phyloP scores from a whole-genome alignment of 2,797 vertebrate species.

The Apodemus agrarius region DNA sequence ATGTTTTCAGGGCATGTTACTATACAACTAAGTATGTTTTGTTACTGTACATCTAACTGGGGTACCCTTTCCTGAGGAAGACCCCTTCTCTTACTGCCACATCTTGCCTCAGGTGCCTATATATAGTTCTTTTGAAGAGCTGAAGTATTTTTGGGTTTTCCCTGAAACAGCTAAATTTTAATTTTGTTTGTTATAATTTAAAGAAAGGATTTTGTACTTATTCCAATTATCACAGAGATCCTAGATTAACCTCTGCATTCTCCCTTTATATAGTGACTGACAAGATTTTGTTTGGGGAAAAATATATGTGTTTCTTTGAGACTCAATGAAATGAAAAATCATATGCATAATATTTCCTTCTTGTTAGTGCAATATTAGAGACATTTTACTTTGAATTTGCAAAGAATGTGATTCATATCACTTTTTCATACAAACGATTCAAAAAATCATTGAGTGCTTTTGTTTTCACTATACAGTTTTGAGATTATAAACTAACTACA shows the following conservation, averaged over 20 bases:
- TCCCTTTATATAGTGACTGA: conserved; percentile 51
- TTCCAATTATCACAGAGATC: conserved; percentile 38
- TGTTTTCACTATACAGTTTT: not conserved
- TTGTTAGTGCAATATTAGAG: no score
- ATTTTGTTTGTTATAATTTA: conserved; percentile 16
- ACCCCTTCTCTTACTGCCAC: not conserved
- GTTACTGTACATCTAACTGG: not conserved
- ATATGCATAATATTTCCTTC: conserved; percentile 39
- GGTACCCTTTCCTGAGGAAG: no score
- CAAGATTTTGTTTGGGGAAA: not conserved
- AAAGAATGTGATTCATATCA: no score
- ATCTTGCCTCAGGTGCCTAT: no score
- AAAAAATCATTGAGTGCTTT: conserved; percentile 49
- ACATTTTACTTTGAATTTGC: no score
- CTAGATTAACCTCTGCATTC: conserved; percentile 54
- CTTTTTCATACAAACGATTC: conserved; percentile 60
- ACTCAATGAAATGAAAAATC: not conserved
- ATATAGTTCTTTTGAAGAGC: not conserved
- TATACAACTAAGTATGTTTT: no score
- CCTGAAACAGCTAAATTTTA: conserved; percentile 54
- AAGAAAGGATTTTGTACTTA: conserved; percentile 11
- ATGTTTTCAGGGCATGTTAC: no score
- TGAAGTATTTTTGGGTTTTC: no score
- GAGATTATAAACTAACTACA: not conserved
- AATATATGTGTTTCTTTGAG: not conserved